These are phyloP conservation scores for Synergus umbraculus DNA, from an alignment of 2,888 invertebrate genomes.

Conservation along the genomic window DNA sequence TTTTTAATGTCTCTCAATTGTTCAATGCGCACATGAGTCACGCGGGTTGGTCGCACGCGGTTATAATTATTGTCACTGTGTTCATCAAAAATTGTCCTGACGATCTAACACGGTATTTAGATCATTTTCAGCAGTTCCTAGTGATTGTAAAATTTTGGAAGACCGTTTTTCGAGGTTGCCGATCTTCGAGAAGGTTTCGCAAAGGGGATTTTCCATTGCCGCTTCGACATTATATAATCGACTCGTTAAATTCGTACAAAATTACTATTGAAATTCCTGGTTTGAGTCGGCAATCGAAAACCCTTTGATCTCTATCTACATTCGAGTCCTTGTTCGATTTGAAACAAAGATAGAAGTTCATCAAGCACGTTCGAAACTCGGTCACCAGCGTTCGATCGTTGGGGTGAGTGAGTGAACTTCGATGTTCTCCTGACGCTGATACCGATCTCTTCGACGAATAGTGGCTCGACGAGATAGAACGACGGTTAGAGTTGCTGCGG, in stretches of 20 bases:
- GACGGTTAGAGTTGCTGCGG: conserved; percentile 79
- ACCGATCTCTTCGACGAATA: conserved; percentile 67
- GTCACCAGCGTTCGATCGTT: conserved; percentile 86
- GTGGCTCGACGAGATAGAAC: conserved; percentile 77
- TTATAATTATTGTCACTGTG: conserved; percentile 69
- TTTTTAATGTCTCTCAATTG: conserved; percentile 34
- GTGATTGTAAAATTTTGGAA: conserved; percentile 22
- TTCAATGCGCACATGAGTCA: conserved; percentile 28
- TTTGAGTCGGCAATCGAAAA: conserved; percentile 18
- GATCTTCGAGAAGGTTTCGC: not conserved
- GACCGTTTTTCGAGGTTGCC: conserved; percentile 1
- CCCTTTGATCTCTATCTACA: conserved; percentile 72
- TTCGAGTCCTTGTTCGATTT: conserved; percentile 78
- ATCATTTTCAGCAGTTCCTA: not conserved
- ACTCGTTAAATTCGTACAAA: conserved; percentile 35
- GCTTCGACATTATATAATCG: conserved; percentile 6
- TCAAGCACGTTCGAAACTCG: conserved; percentile 68
- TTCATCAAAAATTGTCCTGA: conserved; percentile 49
- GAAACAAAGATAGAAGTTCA: conserved; percentile 60
- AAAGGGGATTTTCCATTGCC: conserved; percentile 6
- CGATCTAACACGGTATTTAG: conserved; percentile 9
- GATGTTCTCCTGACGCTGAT: conserved; percentile 77
- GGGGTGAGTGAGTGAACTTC: conserved; percentile 82
- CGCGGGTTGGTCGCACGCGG: not conserved
- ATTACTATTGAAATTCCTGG: conserved; percentile 33